Evolutionary conservation across 2,113 vertebrate genomes (phyloP).

Genomic region (Pachypanchax playfairii): DNA sequence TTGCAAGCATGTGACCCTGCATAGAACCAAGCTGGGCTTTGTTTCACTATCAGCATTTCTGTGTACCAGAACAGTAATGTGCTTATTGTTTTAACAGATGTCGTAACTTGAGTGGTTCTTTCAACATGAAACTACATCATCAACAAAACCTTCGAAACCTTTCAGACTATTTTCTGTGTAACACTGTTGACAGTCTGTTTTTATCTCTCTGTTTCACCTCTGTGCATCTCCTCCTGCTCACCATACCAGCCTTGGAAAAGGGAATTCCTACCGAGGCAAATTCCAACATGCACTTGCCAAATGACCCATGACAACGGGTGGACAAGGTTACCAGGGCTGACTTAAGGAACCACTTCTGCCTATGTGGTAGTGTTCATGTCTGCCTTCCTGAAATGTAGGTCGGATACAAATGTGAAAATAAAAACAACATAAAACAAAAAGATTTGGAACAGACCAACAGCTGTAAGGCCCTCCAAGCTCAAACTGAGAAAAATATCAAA

Average conservation of each 20-base stretch:
- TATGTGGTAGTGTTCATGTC: slow-evolving; percentile 74
- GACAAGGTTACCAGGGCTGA: slow-evolving; percentile 74
- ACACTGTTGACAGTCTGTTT: slow-evolving; percentile 82
- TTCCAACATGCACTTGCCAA: slow-evolving; percentile 79
- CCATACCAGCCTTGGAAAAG: slow-evolving; percentile 54
- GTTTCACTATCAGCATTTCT: too few species aligned
- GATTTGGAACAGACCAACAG: slow-evolving; percentile 82
- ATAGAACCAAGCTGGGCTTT: too few species aligned
- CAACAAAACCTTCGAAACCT: slow-evolving; percentile 19
- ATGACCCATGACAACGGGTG: slow-evolving; percentile 82
- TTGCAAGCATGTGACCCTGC: too few species aligned
- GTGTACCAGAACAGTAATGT: too few species aligned
- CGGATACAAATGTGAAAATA: slow-evolving; percentile 78
- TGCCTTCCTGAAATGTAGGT: slow-evolving; percentile 84
- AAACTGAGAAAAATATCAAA: slow-evolving; percentile 93
- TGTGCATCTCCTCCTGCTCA: slow-evolving; percentile 61
- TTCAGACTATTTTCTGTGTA: slow-evolving; percentile 43
- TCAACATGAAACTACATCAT: slow-evolving; percentile 13
- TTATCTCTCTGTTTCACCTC: slow-evolving; percentile 82
- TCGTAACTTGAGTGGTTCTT: neutral
- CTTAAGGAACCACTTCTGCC: slow-evolving; percentile 73
- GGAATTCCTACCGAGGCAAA: slow-evolving; percentile 82
- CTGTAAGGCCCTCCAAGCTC: slow-evolving; percentile 88
- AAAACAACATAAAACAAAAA: slow-evolving; percentile 76
- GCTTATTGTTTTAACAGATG: too few species aligned